A percentile compares a stretch with the other conserved stretches of the same genome.
phyloP scores from a whole-genome alignment of 2,113 vertebrate species.

The Pipa parva region DNA sequence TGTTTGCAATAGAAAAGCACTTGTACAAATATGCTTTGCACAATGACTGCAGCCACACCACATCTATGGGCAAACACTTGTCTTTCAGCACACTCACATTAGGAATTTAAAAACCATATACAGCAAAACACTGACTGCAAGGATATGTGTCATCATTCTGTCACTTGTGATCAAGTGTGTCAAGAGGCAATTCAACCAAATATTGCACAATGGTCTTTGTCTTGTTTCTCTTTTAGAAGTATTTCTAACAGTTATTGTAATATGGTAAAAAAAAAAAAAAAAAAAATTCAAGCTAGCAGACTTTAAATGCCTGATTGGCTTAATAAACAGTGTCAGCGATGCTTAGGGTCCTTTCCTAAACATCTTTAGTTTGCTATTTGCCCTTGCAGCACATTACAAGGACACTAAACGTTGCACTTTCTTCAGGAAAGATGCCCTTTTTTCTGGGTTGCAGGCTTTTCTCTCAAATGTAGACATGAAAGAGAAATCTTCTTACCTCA shows the following conservation, averaged over 20 bases:
- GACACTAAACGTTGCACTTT: background rate
- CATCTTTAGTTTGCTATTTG: slow-evolving; percentile 2
- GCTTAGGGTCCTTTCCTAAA: background rate
- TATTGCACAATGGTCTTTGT: background rate
- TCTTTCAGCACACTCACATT: slow-evolving; percentile 10
- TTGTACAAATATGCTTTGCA: slow-evolving; percentile 33
- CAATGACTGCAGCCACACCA: background rate
- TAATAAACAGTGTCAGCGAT: background rate
- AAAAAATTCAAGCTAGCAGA: background rate
- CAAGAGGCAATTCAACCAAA: background rate
- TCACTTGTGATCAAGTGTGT: slow-evolving; percentile 5
- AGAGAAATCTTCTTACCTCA: slow-evolving; percentile 35
- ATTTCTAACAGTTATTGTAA: background rate
- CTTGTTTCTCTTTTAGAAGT: background rate
- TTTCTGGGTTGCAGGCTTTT: slow-evolving; percentile 14
- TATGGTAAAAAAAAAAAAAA: too few relatives aligned
- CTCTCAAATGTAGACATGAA: slow-evolving; percentile 25
- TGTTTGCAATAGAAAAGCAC: slow-evolving; percentile 2
- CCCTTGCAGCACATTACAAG: background rate
- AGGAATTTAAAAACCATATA: slow-evolving; percentile 15
- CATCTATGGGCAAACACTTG: slow-evolving; percentile 12
- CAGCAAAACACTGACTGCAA: background rate
- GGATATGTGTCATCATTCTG: slow-evolving; percentile 11
- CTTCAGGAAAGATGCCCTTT: background rate
- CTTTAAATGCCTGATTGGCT: background rate